Evolutionary conservation across 2,888 invertebrate genomes (phyloP).

Genomic region (Osmoderma eremita): DNA sequence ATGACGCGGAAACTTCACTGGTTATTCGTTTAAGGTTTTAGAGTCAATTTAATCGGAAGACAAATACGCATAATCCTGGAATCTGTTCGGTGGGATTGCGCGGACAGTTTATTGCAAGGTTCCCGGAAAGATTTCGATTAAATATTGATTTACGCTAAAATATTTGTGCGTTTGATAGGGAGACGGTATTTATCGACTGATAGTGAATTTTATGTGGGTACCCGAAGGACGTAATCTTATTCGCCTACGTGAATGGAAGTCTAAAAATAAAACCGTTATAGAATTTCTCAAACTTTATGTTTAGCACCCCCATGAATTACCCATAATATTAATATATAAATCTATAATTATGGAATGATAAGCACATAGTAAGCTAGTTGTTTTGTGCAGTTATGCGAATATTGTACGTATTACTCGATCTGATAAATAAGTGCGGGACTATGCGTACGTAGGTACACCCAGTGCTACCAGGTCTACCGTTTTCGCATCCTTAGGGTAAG

Average conservation of each 20-base stretch:
- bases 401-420: too few relatives aligned
- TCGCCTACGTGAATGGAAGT: not conserved
- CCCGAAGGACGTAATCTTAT: not conserved
- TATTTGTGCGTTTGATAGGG: constrained; percentile 7
- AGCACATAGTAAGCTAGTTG: too few relatives aligned
- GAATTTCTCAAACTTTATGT: not conserved
- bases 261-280: not conserved
- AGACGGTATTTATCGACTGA: constrained; percentile 6
- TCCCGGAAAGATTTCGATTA: constrained; percentile 2
- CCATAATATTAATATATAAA: too few relatives aligned
- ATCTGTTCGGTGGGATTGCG: not conserved
- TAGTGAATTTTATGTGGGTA: constrained; percentile 9
- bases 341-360: too few relatives aligned
- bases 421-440: too few relatives aligned
- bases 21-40: constrained; percentile 3
- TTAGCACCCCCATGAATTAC: not conserved
- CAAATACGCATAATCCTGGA: not conserved
- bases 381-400: too few relatives aligned
- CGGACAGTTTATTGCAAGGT: constrained; percentile 5
- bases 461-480: too few relatives aligned
- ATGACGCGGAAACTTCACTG: not conserved
- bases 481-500: too few relatives aligned
- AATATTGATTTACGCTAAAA: constrained; percentile 10
- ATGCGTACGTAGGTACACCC: too few relatives aligned
- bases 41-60: not conserved